Evolutionary conservation across 2,797 vertebrate genomes (phyloP).

Genomic region (Microchirus variegatus): DNA sequence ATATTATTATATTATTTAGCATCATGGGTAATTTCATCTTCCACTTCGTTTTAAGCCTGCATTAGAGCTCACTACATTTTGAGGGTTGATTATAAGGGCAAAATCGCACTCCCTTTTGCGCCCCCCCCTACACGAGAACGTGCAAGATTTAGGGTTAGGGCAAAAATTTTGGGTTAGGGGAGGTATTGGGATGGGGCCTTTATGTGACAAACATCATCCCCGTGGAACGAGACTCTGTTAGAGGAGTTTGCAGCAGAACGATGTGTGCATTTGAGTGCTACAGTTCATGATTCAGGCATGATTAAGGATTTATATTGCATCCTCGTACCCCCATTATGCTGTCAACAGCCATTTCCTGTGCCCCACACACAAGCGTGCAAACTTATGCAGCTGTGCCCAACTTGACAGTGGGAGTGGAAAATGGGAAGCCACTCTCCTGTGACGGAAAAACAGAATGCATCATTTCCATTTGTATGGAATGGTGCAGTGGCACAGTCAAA

Average conservation of each 20-base stretch:
- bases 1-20: too few relatives aligned
- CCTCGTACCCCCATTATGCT: conserved; percentile 76
- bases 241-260: conserved; percentile 48
- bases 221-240: neutral
- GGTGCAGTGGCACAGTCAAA: conserved; percentile 51
- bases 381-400: conserved; percentile 75
- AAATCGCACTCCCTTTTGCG: too few relatives aligned
- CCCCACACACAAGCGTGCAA: conserved; percentile 59
- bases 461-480: conserved; percentile 77
- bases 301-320: conserved; percentile 79
- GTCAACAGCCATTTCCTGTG: conserved; percentile 75
- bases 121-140: too few relatives aligned
- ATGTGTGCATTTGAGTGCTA: conserved; percentile 63
- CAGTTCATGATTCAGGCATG: conserved; percentile 77
- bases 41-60: too few relatives aligned
- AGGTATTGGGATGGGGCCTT: too few relatives aligned
- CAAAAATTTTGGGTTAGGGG: too few relatives aligned
- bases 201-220: too few relatives aligned
- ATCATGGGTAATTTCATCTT: too few relatives aligned
- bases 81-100: too few relatives aligned
- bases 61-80: too few relatives aligned
- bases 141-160: too few relatives aligned
- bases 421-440: conserved; percentile 75
- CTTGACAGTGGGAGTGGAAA: conserved; percentile 76
- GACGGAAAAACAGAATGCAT: conserved; percentile 78